A percentile compares a stretch with the other conserved stretches of the same genome.
These are phyloP conservation scores for Drosophila pandora DNA, from an alignment of 1,140 invertebrate genomes.

Conservation along the genomic window DNA sequence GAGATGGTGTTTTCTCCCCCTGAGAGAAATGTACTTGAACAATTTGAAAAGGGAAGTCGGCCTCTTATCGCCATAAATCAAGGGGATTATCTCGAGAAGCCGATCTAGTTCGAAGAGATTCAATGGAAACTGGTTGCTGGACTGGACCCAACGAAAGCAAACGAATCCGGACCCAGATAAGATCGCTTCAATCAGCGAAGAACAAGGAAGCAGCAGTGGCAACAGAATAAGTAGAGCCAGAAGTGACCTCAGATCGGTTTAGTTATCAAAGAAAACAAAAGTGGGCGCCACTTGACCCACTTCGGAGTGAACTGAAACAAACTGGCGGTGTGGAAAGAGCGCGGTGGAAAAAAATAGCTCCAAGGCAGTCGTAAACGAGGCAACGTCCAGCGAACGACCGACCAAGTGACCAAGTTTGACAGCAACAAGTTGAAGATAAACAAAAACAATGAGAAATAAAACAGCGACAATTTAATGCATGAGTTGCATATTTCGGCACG, in stretches of 20 bases:
- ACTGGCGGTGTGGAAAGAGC: constrained; percentile 10
- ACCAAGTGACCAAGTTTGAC: constrained; percentile 79
- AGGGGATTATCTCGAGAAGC: constrained; percentile 38
- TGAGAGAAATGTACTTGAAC: constrained; percentile 9
- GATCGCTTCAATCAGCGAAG: constrained; percentile 38
- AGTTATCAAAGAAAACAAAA: constrained; percentile 80
- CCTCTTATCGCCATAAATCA: constrained; percentile 48
- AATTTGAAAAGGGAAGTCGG: constrained; percentile 42
- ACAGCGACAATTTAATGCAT: constrained; percentile 81
- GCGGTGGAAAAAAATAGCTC: constrained; percentile 13
- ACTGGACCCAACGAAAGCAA: constrained; percentile 9
- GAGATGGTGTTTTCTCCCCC: constrained; percentile 15
- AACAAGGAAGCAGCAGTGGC: constrained; percentile 41
- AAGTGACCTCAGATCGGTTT: constrained; percentile 59
- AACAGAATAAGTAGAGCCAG: constrained; percentile 16
- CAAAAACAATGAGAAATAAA: constrained; percentile 81
- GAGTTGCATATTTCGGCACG: constrained; percentile 76
- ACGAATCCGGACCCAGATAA: constrained; percentile 25
- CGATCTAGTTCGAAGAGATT: constrained; percentile 43
- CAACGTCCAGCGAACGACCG: constrained; percentile 18
- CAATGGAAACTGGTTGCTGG: constrained; percentile 33
- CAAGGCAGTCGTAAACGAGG: constrained; percentile 20
- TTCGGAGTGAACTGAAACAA: constrained; percentile 42
- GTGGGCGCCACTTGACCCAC: constrained; percentile 76
- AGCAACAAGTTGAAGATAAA: constrained; percentile 80